phyloP scores from a whole-genome alignment of 1,140 invertebrate species.

The Drosophila repletoides region DNA sequence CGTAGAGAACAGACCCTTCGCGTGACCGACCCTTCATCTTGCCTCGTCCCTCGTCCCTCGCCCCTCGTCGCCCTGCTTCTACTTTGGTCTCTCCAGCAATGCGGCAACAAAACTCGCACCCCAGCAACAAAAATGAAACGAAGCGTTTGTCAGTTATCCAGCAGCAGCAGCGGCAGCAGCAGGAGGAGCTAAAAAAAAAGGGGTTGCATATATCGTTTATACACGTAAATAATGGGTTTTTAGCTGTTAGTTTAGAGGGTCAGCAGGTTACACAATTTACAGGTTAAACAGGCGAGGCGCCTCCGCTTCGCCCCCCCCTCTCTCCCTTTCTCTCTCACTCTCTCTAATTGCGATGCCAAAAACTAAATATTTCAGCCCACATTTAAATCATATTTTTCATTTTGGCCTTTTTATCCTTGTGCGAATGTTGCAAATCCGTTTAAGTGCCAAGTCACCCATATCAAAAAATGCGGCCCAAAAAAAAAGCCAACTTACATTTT shows the following conservation, averaged over 20 bases:
- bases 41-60: too few relatives aligned
- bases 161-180: constrained; percentile 5
- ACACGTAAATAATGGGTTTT: constrained; percentile 21
- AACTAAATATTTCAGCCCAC: too few relatives aligned
- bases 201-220: constrained; percentile 47
- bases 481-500: constrained; percentile 57
- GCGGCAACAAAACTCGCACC: constrained; percentile 61
- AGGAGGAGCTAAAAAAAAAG: too few relatives aligned
- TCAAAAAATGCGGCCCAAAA: constrained; percentile 13
- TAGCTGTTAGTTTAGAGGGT: constrained; percentile 62
- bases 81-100: constrained; percentile 33
- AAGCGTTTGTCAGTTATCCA: constrained; percentile 64
- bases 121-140: constrained; percentile 43
- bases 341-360: too few relatives aligned
- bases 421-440: constrained; percentile 47
- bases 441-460: constrained; percentile 39
- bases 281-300: background rate
- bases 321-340: background rate
- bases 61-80: too few relatives aligned
- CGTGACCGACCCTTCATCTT: too few relatives aligned
- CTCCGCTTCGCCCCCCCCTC: too few relatives aligned
- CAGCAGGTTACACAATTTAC: constrained; percentile 65
- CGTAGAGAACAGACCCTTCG: constrained; percentile 27
- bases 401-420: background rate
- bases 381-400: too few relatives aligned